Percentiles rank a stretch among this genome's conserved stretches.
phyloP scores from a whole-genome alignment of 2,888 invertebrate species.

The Drymonia ruficornis region DNA sequence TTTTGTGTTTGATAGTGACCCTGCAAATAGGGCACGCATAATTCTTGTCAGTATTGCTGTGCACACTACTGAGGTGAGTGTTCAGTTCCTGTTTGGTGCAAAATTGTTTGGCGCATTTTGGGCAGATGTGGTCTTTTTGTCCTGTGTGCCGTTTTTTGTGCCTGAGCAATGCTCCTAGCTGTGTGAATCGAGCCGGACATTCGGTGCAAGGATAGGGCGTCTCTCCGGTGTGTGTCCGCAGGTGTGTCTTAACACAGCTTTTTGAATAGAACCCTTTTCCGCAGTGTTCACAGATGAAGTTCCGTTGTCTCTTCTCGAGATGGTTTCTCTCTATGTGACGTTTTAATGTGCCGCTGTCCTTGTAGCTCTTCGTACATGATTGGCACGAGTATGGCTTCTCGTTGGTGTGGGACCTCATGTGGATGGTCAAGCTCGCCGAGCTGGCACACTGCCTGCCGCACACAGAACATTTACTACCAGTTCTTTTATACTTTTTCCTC shows the following conservation, averaged over 20 bases:
- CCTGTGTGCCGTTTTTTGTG: conserved; percentile 64
- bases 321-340: conserved; percentile 63
- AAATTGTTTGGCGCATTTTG: conserved; percentile 64
- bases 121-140: conserved; percentile 56
- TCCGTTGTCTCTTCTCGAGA: conserved; percentile 47
- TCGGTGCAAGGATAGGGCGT: conserved; percentile 66
- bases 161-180: conserved; percentile 57
- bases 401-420: conserved; percentile 64
- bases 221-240: conserved; percentile 71
- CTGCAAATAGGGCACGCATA: conserved; percentile 70
- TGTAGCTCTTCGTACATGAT: conserved; percentile 64
- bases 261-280: conserved; percentile 70
- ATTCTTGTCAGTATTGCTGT: conserved; percentile 61
- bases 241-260: conserved; percentile 61
- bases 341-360: conserved; percentile 59
- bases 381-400: conserved; percentile 59
- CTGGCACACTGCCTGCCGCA: conserved; percentile 56
- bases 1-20: conserved; percentile 75
- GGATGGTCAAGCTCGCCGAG: conserved; percentile 52
- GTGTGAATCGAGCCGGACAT: conserved; percentile 63
- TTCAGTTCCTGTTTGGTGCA: conserved; percentile 65
- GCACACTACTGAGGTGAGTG: conserved; percentile 55
- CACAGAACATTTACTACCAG: conserved; percentile 45
- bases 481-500: conserved; percentile 30
- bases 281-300: conserved; percentile 70